Evolutionary conservation across 2,888 invertebrate genomes (phyloP).

Genomic region (Endotricha flammealis): DNA sequence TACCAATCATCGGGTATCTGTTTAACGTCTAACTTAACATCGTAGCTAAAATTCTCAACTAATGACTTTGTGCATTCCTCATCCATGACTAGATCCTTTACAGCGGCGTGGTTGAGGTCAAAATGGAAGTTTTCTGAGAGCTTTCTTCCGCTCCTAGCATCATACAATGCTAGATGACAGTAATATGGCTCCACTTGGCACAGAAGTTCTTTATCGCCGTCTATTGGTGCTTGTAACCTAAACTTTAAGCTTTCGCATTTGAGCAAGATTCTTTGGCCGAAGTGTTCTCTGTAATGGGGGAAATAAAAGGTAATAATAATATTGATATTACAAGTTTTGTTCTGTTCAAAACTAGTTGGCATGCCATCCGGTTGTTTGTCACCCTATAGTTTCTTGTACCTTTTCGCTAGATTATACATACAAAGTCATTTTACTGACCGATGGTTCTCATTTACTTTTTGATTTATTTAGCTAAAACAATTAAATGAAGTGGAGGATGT

Average conservation of each 20-base stretch:
- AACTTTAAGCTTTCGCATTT: conserved; percentile 91
- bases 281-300: conserved; percentile 85
- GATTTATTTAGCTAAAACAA: no score
- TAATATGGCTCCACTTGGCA: conserved; percentile 96
- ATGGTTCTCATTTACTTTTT: no score
- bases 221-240: conserved; percentile 88
- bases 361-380: no score
- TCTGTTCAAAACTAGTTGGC: no score
- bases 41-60: conserved; percentile 72
- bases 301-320: no score
- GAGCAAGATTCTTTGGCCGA: conserved; percentile 90
- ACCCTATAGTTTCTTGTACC: no score
- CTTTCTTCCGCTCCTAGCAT: conserved; percentile 91
- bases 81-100: conserved; percentile 76
- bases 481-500: no score
- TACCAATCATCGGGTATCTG: conserved; percentile 88
- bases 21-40: conserved; percentile 81
- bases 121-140: conserved; percentile 96
- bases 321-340: no score
- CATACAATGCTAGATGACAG: conserved; percentile 92
- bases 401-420: no score
- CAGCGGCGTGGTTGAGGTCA: conserved; percentile 87
- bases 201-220: conserved; percentile 85
- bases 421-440: no score
- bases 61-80: conserved; percentile 68